phyloP scores from a whole-genome alignment of 2,797 vertebrate species.

The Perodicticus potto region DNA sequence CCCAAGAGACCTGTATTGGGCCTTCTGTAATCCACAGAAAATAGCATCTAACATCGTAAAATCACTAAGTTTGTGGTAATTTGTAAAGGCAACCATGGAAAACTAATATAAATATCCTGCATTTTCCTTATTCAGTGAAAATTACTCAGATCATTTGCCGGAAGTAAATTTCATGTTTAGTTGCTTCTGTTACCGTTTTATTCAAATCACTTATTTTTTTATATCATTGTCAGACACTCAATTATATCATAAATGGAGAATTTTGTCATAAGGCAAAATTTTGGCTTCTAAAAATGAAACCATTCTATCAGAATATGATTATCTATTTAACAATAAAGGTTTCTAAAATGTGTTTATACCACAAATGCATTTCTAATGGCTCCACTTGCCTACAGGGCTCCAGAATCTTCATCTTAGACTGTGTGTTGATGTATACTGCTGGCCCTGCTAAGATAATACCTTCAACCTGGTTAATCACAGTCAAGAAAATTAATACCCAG shows the following conservation, averaged over 20 bases:
- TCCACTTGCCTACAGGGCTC: background rate
- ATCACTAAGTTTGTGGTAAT: background rate
- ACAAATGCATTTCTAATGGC: background rate
- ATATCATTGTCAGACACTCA: background rate
- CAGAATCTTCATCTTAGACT: conserved; percentile 6
- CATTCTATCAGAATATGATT: background rate
- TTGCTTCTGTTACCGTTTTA: conserved; percentile 26
- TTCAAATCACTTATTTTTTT: conserved; percentile 17
- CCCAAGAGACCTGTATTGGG: background rate
- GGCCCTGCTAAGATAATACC: background rate
- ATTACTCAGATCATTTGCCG: background rate
- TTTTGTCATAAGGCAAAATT: conserved; percentile 29
- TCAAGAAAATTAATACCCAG: background rate
- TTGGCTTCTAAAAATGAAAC: conserved; percentile 45
- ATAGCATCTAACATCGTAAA: background rate
- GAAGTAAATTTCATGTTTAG: conserved; percentile 45
- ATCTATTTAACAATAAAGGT: background rate
- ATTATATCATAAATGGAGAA: conserved; percentile 20
- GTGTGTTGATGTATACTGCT: background rate
- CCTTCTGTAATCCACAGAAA: background rate
- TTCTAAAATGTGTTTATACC: background rate
- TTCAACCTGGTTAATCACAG: background rate
- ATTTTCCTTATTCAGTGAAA: conserved; percentile 6
- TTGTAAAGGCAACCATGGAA: background rate
- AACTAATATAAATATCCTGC: background rate